Percentiles rank a stretch among this genome's conserved stretches.
Conservation (phyloP, 2,797 vertebrate genomes). For the Dicrostonyx torquatus region DNA sequence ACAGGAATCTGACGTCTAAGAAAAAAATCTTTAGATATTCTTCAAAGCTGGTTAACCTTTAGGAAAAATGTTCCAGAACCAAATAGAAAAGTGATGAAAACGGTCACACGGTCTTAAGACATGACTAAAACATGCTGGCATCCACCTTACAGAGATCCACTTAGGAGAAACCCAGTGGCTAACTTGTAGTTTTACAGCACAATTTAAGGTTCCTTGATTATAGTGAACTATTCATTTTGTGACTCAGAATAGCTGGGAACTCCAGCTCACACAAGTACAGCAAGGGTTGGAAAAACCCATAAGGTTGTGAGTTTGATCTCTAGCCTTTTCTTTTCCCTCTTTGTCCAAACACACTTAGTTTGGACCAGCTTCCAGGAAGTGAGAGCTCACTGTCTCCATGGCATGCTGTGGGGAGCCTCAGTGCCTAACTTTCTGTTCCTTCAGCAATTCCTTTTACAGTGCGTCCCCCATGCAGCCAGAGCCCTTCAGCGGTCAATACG, state of each 20-base stretch:
- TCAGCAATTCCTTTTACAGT: not conserved
- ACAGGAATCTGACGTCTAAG: not conserved
- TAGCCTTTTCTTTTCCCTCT: not conserved
- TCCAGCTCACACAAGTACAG: not conserved
- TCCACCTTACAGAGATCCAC: conserved; percentile 21
- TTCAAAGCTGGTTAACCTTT: conserved; percentile 10
- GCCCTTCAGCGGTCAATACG: not conserved
- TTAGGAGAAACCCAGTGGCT: conserved; percentile 32
- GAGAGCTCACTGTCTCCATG: not conserved
- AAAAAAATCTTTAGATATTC: not conserved
- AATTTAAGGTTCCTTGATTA: not conserved
- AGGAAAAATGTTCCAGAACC: not conserved
- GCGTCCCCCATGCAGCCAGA: not conserved
- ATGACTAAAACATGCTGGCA: not conserved
- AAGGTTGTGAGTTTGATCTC: not conserved
- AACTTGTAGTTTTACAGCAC: conserved; percentile 29
- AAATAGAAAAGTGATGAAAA: not conserved
- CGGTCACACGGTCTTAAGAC: not conserved
- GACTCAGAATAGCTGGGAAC: not conserved
- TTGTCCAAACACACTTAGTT: not conserved
- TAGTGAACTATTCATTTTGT: not conserved
- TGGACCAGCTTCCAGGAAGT: not conserved
- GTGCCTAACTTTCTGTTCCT: not conserved
- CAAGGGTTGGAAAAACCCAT: not conserved
- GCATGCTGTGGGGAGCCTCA: not conserved